Evolutionary conservation across 2,113 vertebrate species (phyloP), one percentile per base, ranked within the genome.

Genomic region (Oreochromis niloticus): DNA sequence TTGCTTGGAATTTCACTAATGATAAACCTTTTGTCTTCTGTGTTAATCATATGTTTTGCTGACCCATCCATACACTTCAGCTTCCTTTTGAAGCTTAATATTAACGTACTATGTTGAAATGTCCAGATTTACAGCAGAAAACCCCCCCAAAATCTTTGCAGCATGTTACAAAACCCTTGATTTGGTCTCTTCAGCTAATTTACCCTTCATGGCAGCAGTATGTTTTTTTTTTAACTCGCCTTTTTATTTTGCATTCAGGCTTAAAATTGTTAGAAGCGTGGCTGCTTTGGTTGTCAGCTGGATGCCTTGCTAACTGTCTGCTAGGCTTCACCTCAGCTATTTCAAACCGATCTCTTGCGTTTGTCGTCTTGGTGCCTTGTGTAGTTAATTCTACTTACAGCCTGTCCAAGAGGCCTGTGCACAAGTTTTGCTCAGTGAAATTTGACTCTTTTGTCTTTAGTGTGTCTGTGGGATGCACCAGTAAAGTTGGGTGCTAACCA

Each of bases 81-180:
- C 73, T 27, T n/a, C 16, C 16, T 78, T 78, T 78, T 30, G 27
- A 78, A 52, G 46, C 46, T 50, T 50, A n/a, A 50, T 78, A 13
- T 75, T 11, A 50, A 30, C 50, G 43, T 4, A 30, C 9, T 16
- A 3, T 75, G 43, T 75, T 75, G 27, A 12, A 78, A 50, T n/a
- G 19, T 19, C 46, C 27, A 32, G 9, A 78, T 78, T 78, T 78
- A 50, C 71, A 14, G 13, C n/a, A 78, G 9, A 50, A 19, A 50
- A 1, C 0, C 0, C 0, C 9, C 59, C 2, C 5, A 10, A 73
- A 46, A 46, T 32, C 9, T 50, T 78, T 50, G 46, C 27, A 50
- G 27, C 16, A 19, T 50, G 4, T 7, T 8, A 12, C 10, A 32
- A 78, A 75, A 75, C 0, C 9, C 7, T 24, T 27, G 22, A 27